Conservation (phyloP, 37 sponge, comb jelly and placozoan species). For the Oscarella lobularis region DNA sequence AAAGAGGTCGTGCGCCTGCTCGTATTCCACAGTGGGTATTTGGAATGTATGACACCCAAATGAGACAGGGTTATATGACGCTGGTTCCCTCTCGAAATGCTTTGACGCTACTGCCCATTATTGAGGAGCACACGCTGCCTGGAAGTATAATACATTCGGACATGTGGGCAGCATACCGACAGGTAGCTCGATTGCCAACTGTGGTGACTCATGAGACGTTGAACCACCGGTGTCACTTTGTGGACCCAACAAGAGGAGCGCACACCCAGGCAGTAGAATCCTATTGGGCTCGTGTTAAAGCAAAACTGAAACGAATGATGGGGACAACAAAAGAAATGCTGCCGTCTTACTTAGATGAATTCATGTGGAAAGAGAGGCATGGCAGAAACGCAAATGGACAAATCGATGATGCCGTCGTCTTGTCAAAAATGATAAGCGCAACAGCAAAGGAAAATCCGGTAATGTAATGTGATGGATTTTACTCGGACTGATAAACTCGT, state of each 20-base stretch:
- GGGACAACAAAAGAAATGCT: slow-evolving; percentile 21
- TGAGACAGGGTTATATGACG: slow-evolving; percentile 42
- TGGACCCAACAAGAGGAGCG: slow-evolving; percentile 33
- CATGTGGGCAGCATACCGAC: slow-evolving; percentile 35
- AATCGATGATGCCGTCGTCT: too few relatives aligned
- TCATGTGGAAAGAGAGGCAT: slow-evolving; percentile 52
- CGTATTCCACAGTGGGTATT: too few relatives aligned
- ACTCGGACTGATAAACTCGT: too few relatives aligned
- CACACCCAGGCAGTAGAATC: slow-evolving; percentile 49
- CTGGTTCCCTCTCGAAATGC: slow-evolving; percentile 32
- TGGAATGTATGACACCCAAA: slow-evolving; percentile 33
- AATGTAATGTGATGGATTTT: too few relatives aligned
- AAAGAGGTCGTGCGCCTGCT: too few relatives aligned
- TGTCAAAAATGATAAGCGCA: too few relatives aligned
- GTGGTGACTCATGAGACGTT: slow-evolving; percentile 25
- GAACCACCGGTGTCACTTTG: slow-evolving; percentile 43
- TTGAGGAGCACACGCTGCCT: slow-evolving; percentile 27
- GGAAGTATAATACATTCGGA: slow-evolving; percentile 35
- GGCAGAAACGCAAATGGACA: slow-evolving; percentile 5
- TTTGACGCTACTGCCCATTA: slow-evolving; percentile 48
- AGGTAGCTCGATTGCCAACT: slow-evolving; percentile 15
- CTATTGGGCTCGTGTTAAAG: slow-evolving; percentile 52
- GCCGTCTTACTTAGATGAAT: slow-evolving; percentile 47
- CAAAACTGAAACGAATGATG: slow-evolving; percentile 43
- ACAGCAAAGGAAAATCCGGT: too few relatives aligned